A percentile compares a stretch with the other conserved stretches of the same genome.
Evolutionary conservation across 2,888 invertebrate genomes (phyloP).

Genomic region (Stenoptilia bipunctidactyla): DNA sequence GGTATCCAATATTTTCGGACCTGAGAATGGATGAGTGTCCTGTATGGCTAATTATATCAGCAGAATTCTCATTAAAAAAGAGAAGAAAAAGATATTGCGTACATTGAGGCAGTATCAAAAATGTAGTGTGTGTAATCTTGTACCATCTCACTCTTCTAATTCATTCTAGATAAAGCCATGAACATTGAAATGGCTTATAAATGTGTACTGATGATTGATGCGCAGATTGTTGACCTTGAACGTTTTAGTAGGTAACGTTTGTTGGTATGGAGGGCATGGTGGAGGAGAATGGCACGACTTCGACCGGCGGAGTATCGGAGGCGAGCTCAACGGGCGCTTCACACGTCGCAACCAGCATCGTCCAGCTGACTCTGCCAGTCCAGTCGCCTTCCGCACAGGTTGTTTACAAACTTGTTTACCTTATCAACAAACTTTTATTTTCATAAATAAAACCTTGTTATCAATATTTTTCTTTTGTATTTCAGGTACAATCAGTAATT

Average conservation of each 20-base stretch:
- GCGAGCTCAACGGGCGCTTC: conserved; percentile 31
- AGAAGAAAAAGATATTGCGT: conserved; percentile 36
- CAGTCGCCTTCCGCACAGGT: conserved; percentile 79
- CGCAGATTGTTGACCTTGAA: conserved; percentile 67
- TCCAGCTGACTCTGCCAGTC: conserved; percentile 84
- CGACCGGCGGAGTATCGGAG: conserved; percentile 42
- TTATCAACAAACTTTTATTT: neutral
- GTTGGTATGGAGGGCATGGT: conserved; percentile 91
- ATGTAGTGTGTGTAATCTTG: neutral
- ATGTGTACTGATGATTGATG: conserved; percentile 19
- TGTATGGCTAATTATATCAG: conserved; percentile 26
- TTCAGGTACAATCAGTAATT: conserved; percentile 94
- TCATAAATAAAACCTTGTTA: conserved; percentile 6
- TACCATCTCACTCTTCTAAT: too few relatives aligned
- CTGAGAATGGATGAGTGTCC: conserved; percentile 45
- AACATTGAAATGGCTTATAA: too few relatives aligned
- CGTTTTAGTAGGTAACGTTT: conserved; percentile 73
- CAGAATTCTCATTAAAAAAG: conserved; percentile 15
- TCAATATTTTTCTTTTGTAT: conserved; percentile 17
- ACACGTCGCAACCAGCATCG: conserved; percentile 79
- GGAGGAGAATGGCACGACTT: conserved; percentile 84
- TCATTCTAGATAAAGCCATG: too few relatives aligned
- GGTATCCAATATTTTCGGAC: conserved; percentile 50
- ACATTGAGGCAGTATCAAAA: conserved; percentile 37
- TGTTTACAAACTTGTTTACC: conserved; percentile 6